Percentiles rank a stretch among this genome's conserved stretches.
These are phyloP conservation scores for Typhlichthys subterraneus DNA, from an alignment of 2,797 vertebrate species.

Conservation along the genomic window DNA sequence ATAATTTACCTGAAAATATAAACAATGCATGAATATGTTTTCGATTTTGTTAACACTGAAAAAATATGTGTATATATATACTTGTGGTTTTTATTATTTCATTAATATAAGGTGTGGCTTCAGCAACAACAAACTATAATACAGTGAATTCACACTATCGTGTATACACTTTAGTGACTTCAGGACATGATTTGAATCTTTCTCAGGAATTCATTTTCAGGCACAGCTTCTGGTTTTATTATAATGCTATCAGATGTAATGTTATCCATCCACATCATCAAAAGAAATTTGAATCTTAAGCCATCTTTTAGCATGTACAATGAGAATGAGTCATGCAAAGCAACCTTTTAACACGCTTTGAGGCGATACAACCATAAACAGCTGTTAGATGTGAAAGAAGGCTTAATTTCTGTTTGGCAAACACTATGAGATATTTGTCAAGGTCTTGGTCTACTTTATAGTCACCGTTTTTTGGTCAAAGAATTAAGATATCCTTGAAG, in stretches of 20 bases:
- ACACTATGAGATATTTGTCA: slow-evolving; percentile 44
- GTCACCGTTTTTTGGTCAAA: slow-evolving; percentile 32
- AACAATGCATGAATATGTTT: neutral
- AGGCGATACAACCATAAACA: slow-evolving; percentile 58
- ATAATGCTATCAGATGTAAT: slow-evolving; percentile 15
- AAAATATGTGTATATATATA: too few species aligned
- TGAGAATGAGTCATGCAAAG: slow-evolving; percentile 60
- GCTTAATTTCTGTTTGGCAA: slow-evolving; percentile 52
- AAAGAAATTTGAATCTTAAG: slow-evolving; percentile 56
- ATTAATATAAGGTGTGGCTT: too few species aligned
- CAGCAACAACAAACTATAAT: neutral
- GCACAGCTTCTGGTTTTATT: slow-evolving; percentile 14
- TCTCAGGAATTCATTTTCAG: neutral
- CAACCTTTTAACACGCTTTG: slow-evolving; percentile 47
- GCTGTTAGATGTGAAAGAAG: slow-evolving; percentile 57
- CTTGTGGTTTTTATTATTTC: too few species aligned
- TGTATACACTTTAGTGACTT: neutral
- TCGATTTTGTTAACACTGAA: neutral
- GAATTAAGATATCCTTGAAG: slow-evolving; percentile 46
- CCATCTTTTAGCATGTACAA: slow-evolving; percentile 60
- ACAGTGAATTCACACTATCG: neutral
- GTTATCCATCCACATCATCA: slow-evolving; percentile 59
- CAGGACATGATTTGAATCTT: neutral
- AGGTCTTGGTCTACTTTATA: slow-evolving; percentile 25
- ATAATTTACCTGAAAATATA: too few species aligned